A percentile compares a stretch with the other conserved stretches of the same genome.
phyloP scores from a whole-genome alignment of 2,113 vertebrate species.

The Anarrhichthys ocellatus region DNA sequence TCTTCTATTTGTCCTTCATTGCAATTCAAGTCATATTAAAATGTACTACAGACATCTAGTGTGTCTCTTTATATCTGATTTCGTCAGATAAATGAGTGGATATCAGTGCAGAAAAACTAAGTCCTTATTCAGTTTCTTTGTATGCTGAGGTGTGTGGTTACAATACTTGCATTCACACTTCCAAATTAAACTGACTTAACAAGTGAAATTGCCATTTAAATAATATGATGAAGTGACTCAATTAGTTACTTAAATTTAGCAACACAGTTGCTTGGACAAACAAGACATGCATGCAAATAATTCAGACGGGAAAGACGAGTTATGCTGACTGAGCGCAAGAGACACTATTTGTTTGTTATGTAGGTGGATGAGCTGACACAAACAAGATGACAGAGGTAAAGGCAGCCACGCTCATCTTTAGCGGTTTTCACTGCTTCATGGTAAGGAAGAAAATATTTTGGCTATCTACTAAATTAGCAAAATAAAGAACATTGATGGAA shows the following conservation, averaged over 20 bases:
- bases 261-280: background rate
- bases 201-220: no score
- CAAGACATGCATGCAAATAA: background rate
- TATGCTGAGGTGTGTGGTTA: no score
- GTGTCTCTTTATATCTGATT: no score
- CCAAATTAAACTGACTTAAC: no score
- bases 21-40: no score
- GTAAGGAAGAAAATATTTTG: background rate
- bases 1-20: no score
- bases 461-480: background rate
- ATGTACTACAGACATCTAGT: no score
- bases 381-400: background rate
- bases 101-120: no score
- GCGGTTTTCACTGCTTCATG: slow-evolving; percentile 3
- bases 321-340: background rate
- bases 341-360: background rate
- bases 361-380: background rate
- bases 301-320: background rate
- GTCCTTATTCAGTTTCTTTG: no score
- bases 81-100: no score
- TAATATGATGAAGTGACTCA: no score
- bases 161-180: no score
- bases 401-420: background rate
- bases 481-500: background rate
- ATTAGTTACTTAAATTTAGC: background rate